phyloP scores from a whole-genome alignment of 2,888 invertebrate genomes.

The Pyrrhia umbra region DNA sequence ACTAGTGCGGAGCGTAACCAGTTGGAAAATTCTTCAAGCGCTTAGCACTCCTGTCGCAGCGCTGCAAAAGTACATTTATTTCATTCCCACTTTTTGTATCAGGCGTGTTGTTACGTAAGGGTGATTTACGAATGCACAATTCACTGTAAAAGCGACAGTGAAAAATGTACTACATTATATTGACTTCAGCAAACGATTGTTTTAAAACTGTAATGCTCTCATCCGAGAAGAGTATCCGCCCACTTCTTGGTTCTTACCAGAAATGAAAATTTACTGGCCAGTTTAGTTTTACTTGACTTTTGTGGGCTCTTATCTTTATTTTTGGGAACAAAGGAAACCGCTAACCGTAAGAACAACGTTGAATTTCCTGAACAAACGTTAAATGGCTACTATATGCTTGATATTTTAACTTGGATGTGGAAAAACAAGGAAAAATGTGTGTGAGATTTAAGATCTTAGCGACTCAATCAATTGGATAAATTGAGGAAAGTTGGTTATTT shows the following conservation, averaged over 20 bases:
- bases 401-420: conserved; percentile 29
- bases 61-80: conserved; percentile 65
- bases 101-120: conserved; percentile 67
- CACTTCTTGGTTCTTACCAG: conserved; percentile 36
- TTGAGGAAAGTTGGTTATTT: conserved; percentile 44
- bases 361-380: conserved; percentile 28
- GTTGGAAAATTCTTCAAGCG: conserved; percentile 62
- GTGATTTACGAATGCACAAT: conserved; percentile 77
- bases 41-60: conserved; percentile 57
- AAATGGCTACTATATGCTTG: conserved; percentile 22
- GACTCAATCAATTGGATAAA: conserved; percentile 35
- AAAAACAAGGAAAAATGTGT: conserved; percentile 43
- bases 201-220: conserved; percentile 58
- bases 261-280: conserved; percentile 59
- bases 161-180: conserved; percentile 72
- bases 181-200: conserved; percentile 65
- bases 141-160: conserved; percentile 73
- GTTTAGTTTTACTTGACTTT: conserved; percentile 46
- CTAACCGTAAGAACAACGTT: conserved; percentile 30
- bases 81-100: conserved; percentile 72
- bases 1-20: conserved; percentile 38
- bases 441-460: conserved; percentile 13
- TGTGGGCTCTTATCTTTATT: conserved; percentile 53
- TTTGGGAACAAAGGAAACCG: conserved; percentile 50
- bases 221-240: conserved; percentile 31